Percentiles rank a stretch among this genome's conserved stretches.
Evolutionary conservation across 2,797 vertebrate genomes (phyloP).

Genomic region (Emys orbicularis): DNA sequence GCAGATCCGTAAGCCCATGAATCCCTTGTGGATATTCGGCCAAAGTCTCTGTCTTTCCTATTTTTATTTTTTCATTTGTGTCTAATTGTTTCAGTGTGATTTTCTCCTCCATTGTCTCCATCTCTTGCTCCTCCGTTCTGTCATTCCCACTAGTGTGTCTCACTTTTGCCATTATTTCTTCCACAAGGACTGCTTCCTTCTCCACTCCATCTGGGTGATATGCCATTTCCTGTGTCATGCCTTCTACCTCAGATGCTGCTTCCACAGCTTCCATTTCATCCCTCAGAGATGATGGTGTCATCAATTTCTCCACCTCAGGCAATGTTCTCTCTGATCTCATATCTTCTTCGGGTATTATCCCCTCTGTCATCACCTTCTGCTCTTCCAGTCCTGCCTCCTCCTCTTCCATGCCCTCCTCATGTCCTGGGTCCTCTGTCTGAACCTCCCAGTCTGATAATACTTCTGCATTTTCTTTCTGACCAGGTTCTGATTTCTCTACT

Average conservation of each 20-base stretch:
- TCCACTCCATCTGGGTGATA: rapidly evolving
- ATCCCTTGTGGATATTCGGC: rapidly evolving
- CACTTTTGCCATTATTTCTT: neutral
- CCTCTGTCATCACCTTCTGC: neutral
- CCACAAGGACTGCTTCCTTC: rapidly evolving
- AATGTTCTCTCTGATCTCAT: neutral
- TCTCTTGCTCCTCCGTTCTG: rapidly evolving
- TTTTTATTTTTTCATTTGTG: rapidly evolving
- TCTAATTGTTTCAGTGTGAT: neutral
- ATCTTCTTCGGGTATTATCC: neutral
- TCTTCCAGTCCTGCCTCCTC: neutral
- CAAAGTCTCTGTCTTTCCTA: rapidly evolving
- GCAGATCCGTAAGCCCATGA: rapidly evolving
- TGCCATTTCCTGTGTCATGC: rapidly evolving
- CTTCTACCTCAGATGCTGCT: rapidly evolving
- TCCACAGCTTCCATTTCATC: rapidly evolving
- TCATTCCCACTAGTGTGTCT: neutral
- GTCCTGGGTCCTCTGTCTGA: neutral
- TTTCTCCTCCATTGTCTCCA: rapidly evolving
- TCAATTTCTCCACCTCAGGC: neutral
- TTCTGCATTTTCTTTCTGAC: neutral
- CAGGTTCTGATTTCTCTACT: neutral
- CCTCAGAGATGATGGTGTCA: neutral
- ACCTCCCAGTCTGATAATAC: neutral
- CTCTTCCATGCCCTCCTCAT: neutral